Percentiles rank a stretch among this genome's conserved stretches.
phyloP scores from a whole-genome alignment of 2,113 vertebrate genomes.

The Labeo catla region DNA sequence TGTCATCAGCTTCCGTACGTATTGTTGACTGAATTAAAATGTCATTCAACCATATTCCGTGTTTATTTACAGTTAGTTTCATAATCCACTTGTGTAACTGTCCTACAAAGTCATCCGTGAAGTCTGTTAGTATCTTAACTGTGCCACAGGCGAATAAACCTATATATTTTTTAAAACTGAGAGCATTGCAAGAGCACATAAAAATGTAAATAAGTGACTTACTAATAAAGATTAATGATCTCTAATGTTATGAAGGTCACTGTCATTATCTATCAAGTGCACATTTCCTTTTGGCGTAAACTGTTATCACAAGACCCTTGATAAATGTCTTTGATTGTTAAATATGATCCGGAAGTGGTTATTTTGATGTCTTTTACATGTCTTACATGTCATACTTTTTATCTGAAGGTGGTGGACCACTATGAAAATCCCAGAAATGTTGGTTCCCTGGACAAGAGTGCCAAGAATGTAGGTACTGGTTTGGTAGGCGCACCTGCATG shows the following conservation, averaged over 20 bases:
- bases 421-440: constrained; percentile 98
- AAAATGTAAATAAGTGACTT: not conserved
- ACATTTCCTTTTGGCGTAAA: not conserved
- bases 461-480: constrained; percentile 94
- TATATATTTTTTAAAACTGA: not conserved
- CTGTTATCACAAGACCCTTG: not conserved
- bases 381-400: not conserved
- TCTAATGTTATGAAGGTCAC: not conserved
- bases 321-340: not conserved
- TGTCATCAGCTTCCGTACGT: not conserved
- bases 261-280: not conserved
- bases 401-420: constrained; percentile 91
- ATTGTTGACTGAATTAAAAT: not conserved
- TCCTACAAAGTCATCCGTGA: not conserved
- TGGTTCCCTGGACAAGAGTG: constrained; percentile 87
- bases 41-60: not conserved
- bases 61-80: not conserved
- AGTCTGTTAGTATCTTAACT: not conserved
- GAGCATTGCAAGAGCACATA: not conserved
- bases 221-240: not conserved
- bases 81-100: not conserved
- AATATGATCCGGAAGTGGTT: not conserved
- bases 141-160: not conserved
- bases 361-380: not conserved
- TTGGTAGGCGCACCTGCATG: constrained; percentile 95